These are phyloP conservation scores for Mobula birostris DNA, from an alignment of 2,113 vertebrate species.

Conservation along the genomic window DNA sequence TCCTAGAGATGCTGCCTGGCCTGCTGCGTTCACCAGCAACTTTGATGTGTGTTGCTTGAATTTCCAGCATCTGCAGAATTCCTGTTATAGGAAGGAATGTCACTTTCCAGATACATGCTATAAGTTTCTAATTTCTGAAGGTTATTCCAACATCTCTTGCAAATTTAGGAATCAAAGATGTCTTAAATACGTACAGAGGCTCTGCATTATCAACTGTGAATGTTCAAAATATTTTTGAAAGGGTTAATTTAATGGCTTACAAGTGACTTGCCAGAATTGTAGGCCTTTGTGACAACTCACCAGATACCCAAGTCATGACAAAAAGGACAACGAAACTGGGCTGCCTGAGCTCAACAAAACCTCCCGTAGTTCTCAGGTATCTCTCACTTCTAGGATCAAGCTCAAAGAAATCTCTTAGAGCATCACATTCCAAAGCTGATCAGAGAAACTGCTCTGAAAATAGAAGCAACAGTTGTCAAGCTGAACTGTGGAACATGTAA, in stretches of 20 bases:
- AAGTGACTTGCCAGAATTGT: too few relatives aligned
- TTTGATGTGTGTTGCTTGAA: too few relatives aligned
- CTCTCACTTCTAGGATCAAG: background rate
- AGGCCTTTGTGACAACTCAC: background rate
- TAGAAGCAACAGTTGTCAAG: conserved; percentile 20
- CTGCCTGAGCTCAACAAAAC: background rate
- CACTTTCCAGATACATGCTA: background rate
- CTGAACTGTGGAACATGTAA: background rate
- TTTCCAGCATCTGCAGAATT: too few relatives aligned
- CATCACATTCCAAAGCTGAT: conserved; percentile 20
- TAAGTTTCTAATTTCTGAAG: background rate
- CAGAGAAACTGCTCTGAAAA: conserved; percentile 26
- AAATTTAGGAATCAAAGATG: background rate
- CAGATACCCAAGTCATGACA: background rate
- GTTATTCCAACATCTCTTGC: background rate
- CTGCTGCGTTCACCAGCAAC: too few relatives aligned
- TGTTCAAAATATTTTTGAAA: background rate
- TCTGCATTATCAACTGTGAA: background rate
- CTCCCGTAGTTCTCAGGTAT: background rate
- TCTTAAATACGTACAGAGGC: too few relatives aligned
- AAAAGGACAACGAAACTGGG: background rate
- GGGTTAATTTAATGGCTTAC: background rate
- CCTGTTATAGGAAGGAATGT: too few relatives aligned
- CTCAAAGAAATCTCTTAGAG: background rate
- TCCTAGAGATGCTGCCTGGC: too few relatives aligned